These are phyloP conservation scores for Pristionchus pacificus DNA, from an alignment of 1,140 invertebrate genomes.

Conservation along the genomic window DNA sequence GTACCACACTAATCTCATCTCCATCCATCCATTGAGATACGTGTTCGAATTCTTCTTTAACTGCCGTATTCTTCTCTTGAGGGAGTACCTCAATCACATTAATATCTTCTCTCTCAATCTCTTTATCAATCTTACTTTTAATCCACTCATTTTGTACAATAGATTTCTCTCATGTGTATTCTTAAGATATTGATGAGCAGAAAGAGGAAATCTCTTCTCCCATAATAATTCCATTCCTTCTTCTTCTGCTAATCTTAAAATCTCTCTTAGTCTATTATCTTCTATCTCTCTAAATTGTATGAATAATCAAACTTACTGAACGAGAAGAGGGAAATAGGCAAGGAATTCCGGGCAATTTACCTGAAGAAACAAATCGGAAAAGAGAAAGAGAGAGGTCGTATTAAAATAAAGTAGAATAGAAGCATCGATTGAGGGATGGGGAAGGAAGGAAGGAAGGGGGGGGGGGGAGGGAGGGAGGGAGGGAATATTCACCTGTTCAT, in stretches of 20 bases:
- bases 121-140: background rate
- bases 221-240: constrained; percentile 75
- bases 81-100: constrained; percentile 8
- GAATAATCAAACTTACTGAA: constrained; percentile 64
- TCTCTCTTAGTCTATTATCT: background rate
- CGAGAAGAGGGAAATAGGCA: constrained; percentile 81
- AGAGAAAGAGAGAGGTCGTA: too few species aligned
- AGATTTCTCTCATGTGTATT: background rate
- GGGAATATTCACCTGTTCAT: constrained; percentile 76
- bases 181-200: background rate
- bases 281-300: background rate
- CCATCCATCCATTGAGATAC: background rate
- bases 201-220: constrained; percentile 69
- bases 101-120: background rate
- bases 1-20: constrained; percentile 41
- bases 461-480: too few species aligned
- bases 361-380: too few species aligned
- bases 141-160: background rate
- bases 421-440: too few species aligned
- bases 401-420: too few species aligned
- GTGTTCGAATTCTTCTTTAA: constrained; percentile 48
- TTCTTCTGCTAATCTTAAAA: constrained; percentile 70
- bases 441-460: too few species aligned
- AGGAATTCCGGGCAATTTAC: constrained; percentile 96
- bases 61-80: background rate